These are phyloP conservation scores for Vimba vimba DNA, from an alignment of 2,113 vertebrate genomes.

Conservation along the genomic window DNA sequence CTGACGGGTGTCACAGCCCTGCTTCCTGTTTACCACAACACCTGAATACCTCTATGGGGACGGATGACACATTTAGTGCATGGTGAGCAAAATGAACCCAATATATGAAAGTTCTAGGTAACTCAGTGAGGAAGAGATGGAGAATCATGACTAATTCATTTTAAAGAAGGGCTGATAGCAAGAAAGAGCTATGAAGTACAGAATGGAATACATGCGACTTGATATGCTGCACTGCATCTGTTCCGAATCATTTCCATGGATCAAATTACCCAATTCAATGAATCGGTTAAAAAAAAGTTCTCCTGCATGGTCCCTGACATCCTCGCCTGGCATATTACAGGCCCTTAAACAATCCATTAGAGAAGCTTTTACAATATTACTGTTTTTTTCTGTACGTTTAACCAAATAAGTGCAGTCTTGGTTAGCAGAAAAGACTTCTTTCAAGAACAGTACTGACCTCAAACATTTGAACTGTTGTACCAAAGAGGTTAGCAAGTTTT, in stretches of 20 bases:
- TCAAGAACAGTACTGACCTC: too few relatives aligned
- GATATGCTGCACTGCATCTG: background rate
- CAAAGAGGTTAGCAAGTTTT: too few relatives aligned
- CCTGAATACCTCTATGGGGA: slow-evolving; percentile 14
- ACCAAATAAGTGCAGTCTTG: too few relatives aligned
- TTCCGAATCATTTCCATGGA: background rate
- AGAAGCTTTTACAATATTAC: too few relatives aligned
- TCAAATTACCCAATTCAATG: background rate
- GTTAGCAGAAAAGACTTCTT: too few relatives aligned
- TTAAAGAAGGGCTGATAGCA: background rate
- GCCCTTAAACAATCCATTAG: background rate
- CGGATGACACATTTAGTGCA: background rate
- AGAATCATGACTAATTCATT: background rate
- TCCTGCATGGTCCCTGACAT: background rate
- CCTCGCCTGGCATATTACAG: background rate
- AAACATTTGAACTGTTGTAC: too few relatives aligned
- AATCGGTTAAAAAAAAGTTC: background rate
- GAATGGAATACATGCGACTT: background rate
- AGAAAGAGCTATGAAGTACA: background rate
- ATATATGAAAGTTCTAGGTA: background rate
- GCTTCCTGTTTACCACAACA: slow-evolving; percentile 59
- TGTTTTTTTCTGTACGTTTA: too few relatives aligned
- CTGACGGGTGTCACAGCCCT: slow-evolving; percentile 67
- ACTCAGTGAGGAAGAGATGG: background rate
- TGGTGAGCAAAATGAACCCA: background rate